Percentiles rank a stretch among this genome's conserved stretches.
Evolutionary conservation across 2,888 invertebrate species (phyloP).

Genomic region (Trichopria drosophilae): DNA sequence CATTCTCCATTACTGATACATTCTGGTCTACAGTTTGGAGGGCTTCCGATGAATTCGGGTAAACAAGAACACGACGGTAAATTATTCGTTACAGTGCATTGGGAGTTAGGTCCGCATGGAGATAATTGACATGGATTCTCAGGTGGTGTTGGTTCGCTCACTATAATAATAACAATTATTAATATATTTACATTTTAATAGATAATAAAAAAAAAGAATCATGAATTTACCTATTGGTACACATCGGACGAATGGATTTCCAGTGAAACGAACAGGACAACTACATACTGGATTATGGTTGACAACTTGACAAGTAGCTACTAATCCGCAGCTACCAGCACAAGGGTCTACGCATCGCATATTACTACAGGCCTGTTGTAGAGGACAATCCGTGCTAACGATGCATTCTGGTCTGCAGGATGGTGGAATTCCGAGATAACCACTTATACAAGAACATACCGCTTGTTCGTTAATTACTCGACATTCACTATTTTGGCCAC

Average conservation of each 20-base stretch:
- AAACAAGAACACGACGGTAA: conserved; percentile 77
- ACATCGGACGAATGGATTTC: conserved; percentile 57
- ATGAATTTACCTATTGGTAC: conserved; percentile 26
- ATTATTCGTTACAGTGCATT: conserved; percentile 69
- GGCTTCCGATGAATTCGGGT: conserved; percentile 71
- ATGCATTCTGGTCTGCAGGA: conserved; percentile 74
- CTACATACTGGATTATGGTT: conserved; percentile 77
- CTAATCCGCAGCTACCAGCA: conserved; percentile 73
- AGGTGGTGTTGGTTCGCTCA: conserved; percentile 22
- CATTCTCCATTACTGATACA: conserved; percentile 79
- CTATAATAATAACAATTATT: conserved; percentile 24
- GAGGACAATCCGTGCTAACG: conserved; percentile 72
- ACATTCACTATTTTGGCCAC: conserved; percentile 73
- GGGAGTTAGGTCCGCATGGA: conserved; percentile 76
- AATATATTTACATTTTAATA: neutral
- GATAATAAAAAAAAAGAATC: neutral
- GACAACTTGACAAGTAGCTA: conserved; percentile 74
- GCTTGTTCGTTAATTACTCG: conserved; percentile 65
- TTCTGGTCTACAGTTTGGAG: conserved; percentile 75
- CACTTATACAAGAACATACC: conserved; percentile 67
- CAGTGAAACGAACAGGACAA: conserved; percentile 56
- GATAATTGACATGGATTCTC: conserved; percentile 66
- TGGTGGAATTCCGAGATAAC: conserved; percentile 71
- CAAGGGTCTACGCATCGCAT: conserved; percentile 80
- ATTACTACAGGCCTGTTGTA: conserved; percentile 76